Evolutionary conservation across 23 tunicate species (phyloP).

Genomic region (Ascidia mentula): DNA sequence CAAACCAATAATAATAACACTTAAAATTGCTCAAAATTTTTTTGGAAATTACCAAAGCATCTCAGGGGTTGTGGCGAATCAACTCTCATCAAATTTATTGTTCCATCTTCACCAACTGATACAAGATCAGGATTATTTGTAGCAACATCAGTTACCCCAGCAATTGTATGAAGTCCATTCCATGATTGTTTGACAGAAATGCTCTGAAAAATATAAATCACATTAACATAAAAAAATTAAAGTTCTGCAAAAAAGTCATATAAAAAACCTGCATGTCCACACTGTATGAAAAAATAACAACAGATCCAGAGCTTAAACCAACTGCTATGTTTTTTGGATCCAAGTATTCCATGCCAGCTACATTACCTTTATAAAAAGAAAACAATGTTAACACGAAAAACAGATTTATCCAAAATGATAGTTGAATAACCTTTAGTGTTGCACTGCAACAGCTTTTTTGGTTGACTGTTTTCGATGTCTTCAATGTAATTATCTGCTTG

Average conservation of each 20-base stretch:
- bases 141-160: constrained; percentile 72
- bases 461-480: constrained; percentile 45
- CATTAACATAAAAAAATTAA: too few species aligned
- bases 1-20: too few species aligned
- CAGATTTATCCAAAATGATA: not conserved
- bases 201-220: not conserved
- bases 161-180: constrained; percentile 23
- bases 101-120: constrained; percentile 82
- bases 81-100: constrained; percentile 53
- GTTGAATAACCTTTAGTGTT: not conserved
- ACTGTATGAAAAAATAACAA: constrained; percentile 6
- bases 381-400: not conserved
- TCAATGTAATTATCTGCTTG: constrained; percentile 16
- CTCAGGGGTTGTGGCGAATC: constrained; percentile 53
- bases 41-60: constrained; percentile 4
- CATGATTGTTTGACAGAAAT: not conserved
- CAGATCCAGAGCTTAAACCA: constrained; percentile 55
- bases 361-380: not conserved
- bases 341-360: constrained; percentile 46
- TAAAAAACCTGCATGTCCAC: not conserved
- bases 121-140: constrained; percentile 45
- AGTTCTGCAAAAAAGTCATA: too few species aligned
- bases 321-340: constrained; percentile 39
- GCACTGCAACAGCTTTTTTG: constrained; percentile 1
- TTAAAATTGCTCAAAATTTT: too few species aligned